Conservation (phyloP, 37 sponge, comb jelly and placozoan species). For the Halichondria panicea region DNA sequence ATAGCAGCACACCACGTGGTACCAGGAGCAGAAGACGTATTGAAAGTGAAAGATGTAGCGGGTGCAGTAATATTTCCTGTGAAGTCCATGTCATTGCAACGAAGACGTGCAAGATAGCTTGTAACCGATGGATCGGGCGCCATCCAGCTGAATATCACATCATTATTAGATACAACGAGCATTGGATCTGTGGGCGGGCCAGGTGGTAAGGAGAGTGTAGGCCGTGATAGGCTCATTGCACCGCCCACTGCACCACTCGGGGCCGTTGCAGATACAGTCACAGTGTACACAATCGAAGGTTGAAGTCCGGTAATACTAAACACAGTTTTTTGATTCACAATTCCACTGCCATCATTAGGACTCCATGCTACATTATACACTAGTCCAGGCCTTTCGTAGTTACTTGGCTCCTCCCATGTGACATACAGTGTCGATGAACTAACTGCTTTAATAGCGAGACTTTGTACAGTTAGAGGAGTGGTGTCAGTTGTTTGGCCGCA, state of each 20-base stretch:
- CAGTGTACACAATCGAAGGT: neutral
- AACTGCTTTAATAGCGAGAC: neutral
- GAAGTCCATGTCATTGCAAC: slow-evolving; percentile 5
- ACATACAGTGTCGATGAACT: neutral
- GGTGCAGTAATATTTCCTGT: neutral
- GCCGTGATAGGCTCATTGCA: too few species aligned
- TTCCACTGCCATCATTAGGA: neutral
- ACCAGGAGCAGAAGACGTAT: neutral
- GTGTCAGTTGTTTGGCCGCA: neutral
- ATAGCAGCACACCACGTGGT: slow-evolving; percentile 1
- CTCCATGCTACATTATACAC: neutral
- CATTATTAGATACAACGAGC: too few species aligned
- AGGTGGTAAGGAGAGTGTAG: too few species aligned
- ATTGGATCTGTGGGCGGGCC: too few species aligned
- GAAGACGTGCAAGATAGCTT: too few species aligned
- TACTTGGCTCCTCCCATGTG: slow-evolving; percentile 6
- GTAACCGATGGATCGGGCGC: too few species aligned
- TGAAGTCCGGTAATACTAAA: neutral
- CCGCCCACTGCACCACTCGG: neutral
- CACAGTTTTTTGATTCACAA: neutral
- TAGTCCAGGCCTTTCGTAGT: slow-evolving; percentile 16
- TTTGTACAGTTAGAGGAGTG: neutral
- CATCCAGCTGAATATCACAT: neutral
- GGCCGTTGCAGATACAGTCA: neutral
- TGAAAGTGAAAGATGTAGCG: neutral